Percentiles rank a stretch among this genome's conserved stretches.
phyloP scores from a whole-genome alignment of 2,888 invertebrate species.

The Eudiplozoon nipponicum region DNA sequence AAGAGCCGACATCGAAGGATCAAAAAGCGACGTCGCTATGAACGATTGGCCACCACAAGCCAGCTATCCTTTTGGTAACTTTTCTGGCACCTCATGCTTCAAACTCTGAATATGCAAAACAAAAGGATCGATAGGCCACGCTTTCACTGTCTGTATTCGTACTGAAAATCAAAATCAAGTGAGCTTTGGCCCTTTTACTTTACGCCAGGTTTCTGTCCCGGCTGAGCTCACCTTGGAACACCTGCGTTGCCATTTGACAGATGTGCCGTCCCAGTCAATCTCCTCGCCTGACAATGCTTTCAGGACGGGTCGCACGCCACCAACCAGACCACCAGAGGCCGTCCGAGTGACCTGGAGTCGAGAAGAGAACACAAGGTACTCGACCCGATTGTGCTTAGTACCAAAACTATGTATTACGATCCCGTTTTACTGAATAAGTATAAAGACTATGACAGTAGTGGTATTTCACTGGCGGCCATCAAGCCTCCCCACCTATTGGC shows the following conservation, averaged over 20 bases:
- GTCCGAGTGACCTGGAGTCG: too few species aligned
- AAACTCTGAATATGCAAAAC: constrained; percentile 29
- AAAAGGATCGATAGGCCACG: constrained; percentile 38
- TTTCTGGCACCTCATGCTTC: constrained; percentile 39
- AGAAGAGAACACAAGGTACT: too few species aligned
- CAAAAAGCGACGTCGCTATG: constrained; percentile 39
- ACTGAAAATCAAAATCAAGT: constrained; percentile 38
- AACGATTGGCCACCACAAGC: constrained; percentile 36
- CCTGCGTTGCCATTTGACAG: constrained; percentile 36
- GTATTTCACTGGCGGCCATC: constrained; percentile 28
- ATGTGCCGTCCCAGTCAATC: constrained; percentile 39
- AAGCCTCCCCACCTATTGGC: too few species aligned
- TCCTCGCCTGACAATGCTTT: constrained; percentile 36
- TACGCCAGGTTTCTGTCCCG: constrained; percentile 40
- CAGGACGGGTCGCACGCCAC: constrained; percentile 7
- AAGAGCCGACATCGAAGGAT: constrained; percentile 43
- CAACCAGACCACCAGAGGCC: too few species aligned
- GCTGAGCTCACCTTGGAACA: constrained; percentile 35
- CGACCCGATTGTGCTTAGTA: too few species aligned
- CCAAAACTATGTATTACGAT: too few species aligned
- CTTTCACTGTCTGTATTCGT: constrained; percentile 36
- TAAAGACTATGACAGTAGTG: constrained; percentile 28
- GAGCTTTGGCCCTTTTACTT: constrained; percentile 40
- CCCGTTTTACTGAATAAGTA: constrained; percentile 3
- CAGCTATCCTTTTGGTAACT: constrained; percentile 42